Base-by-base conservation (phyloP, 2,113 vertebrate species). In the Rhinoptilus africanus region DNA sequence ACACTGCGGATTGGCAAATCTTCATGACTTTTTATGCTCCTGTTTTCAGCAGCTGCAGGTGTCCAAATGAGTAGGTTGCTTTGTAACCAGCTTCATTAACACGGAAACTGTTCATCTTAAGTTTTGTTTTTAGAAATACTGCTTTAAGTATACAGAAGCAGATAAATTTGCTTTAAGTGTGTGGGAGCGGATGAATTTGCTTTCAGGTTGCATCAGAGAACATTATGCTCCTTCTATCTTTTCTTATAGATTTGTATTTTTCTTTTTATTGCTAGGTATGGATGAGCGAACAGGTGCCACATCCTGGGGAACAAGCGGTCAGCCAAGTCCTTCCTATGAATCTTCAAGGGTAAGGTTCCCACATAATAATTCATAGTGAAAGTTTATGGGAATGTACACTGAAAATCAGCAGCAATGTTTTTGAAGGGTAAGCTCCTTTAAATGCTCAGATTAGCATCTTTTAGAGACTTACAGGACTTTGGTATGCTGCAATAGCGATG, bases 291-390 rank as follows among this genome's bases (percentile, higher is more conserved):
- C 98, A 98, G 98, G 97, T 97, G 98, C 99, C 80, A 96, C 99
- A 32, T 98, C 99, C 82, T 99, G 99, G 99, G 98, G 98, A 98
- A 89, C 99, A 98, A 99, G 99, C 82, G 98, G 99, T 95, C 99
- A 99, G 96, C 98, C 99, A 97, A 99, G 99, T 97, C 99, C 99
- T 78, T 98, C 99, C 14, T 99, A 99, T 81, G 99, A 99, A 77
- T 98, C 99, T 97, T 98, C 99, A 95, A 98, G 99, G 99, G 99
- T 99, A 99, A 99, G 99, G 98, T 69, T 95, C 39, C 82, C 67
- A 35, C 3, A 2, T 45, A 72, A 43, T 68, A 39, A 64, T 92
- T 96, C 34, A 35, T 53, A 60, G 3, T 72, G 34, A 22, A 83
- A 54, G 51, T 66, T 66, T 43, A 37, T 68, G 77, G 79, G 24